These are phyloP conservation scores for Mimachlamys varia DNA, from an alignment of 2,888 invertebrate species.

Conservation along the genomic window DNA sequence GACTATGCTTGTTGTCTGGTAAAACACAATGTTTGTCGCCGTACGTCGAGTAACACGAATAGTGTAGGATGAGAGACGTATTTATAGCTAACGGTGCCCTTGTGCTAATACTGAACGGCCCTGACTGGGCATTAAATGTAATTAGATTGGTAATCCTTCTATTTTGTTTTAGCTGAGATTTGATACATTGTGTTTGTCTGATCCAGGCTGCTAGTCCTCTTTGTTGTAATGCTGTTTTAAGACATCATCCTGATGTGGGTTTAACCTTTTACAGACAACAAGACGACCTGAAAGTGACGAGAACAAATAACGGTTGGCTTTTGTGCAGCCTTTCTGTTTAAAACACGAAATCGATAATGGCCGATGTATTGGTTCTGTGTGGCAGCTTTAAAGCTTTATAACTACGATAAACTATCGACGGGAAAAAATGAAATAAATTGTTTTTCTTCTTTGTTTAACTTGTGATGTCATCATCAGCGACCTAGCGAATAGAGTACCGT, in stretches of 20 bases:
- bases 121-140: too few relatives aligned
- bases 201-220: not conserved
- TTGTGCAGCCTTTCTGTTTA: not conserved
- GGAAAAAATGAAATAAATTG: not conserved
- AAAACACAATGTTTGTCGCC: too few relatives aligned
- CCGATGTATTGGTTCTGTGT: not conserved
- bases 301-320: not conserved
- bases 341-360: not conserved
- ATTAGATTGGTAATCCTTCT: not conserved
- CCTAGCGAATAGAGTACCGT: not conserved
- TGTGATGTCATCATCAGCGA: too few relatives aligned
- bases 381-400: not conserved
- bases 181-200: not conserved
- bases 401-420: not conserved
- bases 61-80: too few relatives aligned
- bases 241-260: not conserved
- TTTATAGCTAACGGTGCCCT: too few relatives aligned
- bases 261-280: not conserved
- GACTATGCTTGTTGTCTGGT: too few relatives aligned
- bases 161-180: not conserved
- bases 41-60: too few relatives aligned
- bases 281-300: not conserved
- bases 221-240: not conserved
- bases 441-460: too few relatives aligned
- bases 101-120: too few relatives aligned